Percentiles rank a stretch among this genome's conserved stretches.
Evolutionary conservation across 37 sponge, comb jelly and placozoan genomes (phyloP).

Genomic region (Corticium candelabrum): DNA sequence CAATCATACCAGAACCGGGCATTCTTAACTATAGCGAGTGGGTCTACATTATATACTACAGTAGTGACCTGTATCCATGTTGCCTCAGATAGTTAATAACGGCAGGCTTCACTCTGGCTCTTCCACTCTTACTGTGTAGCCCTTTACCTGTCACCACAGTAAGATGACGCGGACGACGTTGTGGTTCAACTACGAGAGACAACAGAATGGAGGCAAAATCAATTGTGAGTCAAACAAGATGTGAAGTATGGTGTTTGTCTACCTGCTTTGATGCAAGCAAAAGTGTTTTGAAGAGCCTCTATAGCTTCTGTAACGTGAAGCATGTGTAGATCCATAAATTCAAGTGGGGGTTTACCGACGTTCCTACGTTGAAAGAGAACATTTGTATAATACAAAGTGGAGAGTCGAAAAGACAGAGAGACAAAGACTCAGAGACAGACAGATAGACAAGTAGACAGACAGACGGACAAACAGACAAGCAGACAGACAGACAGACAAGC

Average conservation of each 20-base stretch:
- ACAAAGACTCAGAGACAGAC: no score
- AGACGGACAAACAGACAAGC: no score
- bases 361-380: no score
- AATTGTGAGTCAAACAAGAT: not conserved
- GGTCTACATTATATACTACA: no score
- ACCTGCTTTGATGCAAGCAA: not conserved
- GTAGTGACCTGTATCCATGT: not conserved
- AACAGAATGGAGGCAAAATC: not conserved
- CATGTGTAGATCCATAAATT: constrained; percentile 62
- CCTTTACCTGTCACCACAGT: constrained; percentile 66
- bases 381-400: no score
- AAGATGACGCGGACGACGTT: constrained; percentile 6
- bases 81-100: constrained; percentile 27
- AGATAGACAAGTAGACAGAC: no score
- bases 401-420: no score
- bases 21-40: no score
- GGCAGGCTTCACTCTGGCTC: constrained; percentile 60
- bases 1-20: no score
- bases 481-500: no score
- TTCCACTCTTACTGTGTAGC: constrained; percentile 45
- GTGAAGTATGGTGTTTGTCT: not conserved
- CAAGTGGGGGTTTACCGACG: no score
- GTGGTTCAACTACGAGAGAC: not conserved
- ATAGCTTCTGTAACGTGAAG: constrained; percentile 69
- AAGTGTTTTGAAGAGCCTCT: constrained; percentile 25